phyloP scores from a whole-genome alignment of 1,140 invertebrate species.

The Drosophila melanica region DNA sequence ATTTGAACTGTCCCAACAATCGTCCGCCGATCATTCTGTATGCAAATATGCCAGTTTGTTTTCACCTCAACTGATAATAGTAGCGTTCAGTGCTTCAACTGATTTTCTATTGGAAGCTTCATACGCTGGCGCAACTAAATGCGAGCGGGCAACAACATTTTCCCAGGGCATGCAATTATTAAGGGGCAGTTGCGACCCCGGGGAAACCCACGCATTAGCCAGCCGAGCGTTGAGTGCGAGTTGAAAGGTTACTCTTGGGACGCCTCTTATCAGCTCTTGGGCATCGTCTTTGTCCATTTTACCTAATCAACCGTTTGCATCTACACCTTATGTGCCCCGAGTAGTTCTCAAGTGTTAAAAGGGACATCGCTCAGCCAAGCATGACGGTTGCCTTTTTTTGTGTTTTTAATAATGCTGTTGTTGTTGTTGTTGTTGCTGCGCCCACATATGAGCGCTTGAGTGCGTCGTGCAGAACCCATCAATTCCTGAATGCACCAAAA shows the following conservation, averaged over 20 bases:
- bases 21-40: slow-evolving; percentile 52
- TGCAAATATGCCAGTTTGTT: slow-evolving; percentile 72
- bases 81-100: too few relatives aligned
- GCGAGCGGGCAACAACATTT: neutral
- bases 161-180: slow-evolving; percentile 61
- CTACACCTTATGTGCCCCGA: slow-evolving; percentile 8
- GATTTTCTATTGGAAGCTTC: neutral
- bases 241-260: slow-evolving; percentile 36
- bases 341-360: slow-evolving; percentile 17
- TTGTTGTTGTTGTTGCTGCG: slow-evolving; percentile 6
- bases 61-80: slow-evolving; percentile 22
- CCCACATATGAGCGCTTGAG: slow-evolving; percentile 27
- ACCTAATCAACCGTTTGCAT: slow-evolving; percentile 50
- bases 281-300: slow-evolving; percentile 33
- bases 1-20: slow-evolving; percentile 64
- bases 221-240: slow-evolving; percentile 21
- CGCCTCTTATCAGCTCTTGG: slow-evolving; percentile 25
- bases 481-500: neutral
- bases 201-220: slow-evolving; percentile 13
- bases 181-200: slow-evolving; percentile 10
- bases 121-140: too few relatives aligned
- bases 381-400: slow-evolving; percentile 32
- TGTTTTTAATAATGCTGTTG: slow-evolving; percentile 3
- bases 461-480: neutral
- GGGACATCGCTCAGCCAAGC: slow-evolving; percentile 23